Conservation (phyloP, 2,888 invertebrate species). For the Suillia variegata region DNA sequence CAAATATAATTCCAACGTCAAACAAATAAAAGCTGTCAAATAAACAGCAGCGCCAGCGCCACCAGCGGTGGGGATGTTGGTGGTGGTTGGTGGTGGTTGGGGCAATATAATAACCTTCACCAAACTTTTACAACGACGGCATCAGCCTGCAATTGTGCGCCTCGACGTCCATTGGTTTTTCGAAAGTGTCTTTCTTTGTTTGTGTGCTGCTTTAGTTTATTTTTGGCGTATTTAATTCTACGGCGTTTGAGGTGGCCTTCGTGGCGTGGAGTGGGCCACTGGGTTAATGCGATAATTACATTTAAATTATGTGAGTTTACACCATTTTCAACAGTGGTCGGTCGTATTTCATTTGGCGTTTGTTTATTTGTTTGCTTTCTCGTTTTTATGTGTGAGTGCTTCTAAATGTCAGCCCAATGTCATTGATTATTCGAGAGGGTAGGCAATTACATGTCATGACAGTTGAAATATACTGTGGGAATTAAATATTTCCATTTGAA, state of each 20-base stretch:
- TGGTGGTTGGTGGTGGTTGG: neutral
- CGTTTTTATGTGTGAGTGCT: too few relatives aligned
- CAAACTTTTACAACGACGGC: neutral
- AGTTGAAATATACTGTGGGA: too few relatives aligned
- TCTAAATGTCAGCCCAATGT: too few relatives aligned
- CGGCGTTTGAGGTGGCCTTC: neutral
- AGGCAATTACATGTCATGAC: too few relatives aligned
- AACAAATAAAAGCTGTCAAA: conserved; percentile 22
- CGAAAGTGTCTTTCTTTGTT: conserved; percentile 2
- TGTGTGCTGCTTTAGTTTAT: neutral
- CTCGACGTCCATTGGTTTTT: neutral
- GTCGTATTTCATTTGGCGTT: neutral
- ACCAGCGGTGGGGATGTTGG: too few relatives aligned
- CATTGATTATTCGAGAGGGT: too few relatives aligned
- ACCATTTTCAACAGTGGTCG: conserved; percentile 5
- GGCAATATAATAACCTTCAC: neutral
- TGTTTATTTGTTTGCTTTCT: too few relatives aligned
- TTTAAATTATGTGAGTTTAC: conserved; percentile 29
- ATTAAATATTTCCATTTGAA: too few relatives aligned
- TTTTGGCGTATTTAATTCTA: neutral
- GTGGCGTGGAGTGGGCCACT: conserved; percentile 2
- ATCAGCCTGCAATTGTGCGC: neutral
- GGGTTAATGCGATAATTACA: conserved; percentile 29
- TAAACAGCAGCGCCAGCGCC: too few relatives aligned
- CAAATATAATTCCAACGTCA: conserved; percentile 16